A percentile compares a stretch with the other conserved stretches of the same genome.
Conservation (phyloP, 2,113 vertebrate genomes). For the Guaruba guarouba region DNA sequence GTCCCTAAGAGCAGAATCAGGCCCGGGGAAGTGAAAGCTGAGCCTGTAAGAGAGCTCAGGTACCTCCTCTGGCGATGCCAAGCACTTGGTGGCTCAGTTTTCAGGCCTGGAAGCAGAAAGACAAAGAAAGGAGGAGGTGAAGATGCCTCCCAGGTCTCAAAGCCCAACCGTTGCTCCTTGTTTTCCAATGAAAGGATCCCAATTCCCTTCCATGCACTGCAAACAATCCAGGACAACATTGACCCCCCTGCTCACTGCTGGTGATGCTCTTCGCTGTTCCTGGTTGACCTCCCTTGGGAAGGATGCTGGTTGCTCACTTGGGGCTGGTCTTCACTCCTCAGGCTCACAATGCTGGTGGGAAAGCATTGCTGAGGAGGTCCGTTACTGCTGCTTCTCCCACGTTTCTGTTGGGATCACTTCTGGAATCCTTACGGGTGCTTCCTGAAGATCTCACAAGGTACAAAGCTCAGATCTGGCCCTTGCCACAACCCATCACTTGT, state of each 20-base stretch:
- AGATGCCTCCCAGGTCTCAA: background rate
- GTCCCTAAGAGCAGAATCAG: background rate
- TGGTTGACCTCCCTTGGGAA: background rate
- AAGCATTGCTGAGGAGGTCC: background rate
- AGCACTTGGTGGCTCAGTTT: conserved; percentile 20
- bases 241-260: background rate
- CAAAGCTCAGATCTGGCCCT: too few relatives aligned
- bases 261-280: background rate
- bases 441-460: background rate
- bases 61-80: background rate
- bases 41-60: background rate
- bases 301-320: background rate
- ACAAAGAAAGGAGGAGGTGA: background rate
- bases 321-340: background rate
- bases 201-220: background rate
- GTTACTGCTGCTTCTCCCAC: background rate
- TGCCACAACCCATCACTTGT: background rate
- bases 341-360: background rate
- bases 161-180: background rate
- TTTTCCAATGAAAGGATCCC: background rate
- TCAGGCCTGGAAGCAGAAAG: background rate
- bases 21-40: background rate
- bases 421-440: background rate
- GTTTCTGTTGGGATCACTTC: background rate
- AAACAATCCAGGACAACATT: background rate